Evolutionary conservation across 2,113 vertebrate genomes (phyloP), one percentile per base, ranked within the genome.

Genomic region (Corythaeola cristata): DNA sequence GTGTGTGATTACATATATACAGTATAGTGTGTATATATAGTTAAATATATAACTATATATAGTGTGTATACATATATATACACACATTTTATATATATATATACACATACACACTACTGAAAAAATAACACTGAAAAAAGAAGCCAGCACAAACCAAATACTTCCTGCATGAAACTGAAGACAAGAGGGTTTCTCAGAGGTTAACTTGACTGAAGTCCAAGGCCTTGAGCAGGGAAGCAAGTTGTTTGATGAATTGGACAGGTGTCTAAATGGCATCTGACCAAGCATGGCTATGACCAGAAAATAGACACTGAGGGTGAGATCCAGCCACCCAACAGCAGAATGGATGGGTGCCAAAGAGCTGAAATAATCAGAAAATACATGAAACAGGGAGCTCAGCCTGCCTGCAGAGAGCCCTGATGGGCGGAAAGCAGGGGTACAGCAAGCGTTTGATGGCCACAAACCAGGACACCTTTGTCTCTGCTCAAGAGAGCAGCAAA

Each of bases 401-500:
- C 0, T 52, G 41, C 39, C 74, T 71, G 60, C 72, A 64, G 82
- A 52, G 66, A 68, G 66, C 55, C 27, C 17, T 1, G 4, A 14
- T 6, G 60, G 59, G 44, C 0, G 1, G 32, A 55, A 59, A 60
- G 24, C 3, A 0, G 71, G 60, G 67, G 17, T 55, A 32, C 60
- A 82, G 77, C 41, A 66, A 85, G 63, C 15, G 8, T 67, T 41
- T 33, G 52, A 68, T 10, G 81, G 88, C 81, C 90, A 79, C 60
- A 89, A 30, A 85, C 62, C 69, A 75, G 85, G 69, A 67, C 76
- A 89, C 44, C 60, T 88, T 85, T 56, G 2, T 52, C 71, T 39
- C 60, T 88, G 92, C 88, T 89, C 66, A 78, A 56, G 78, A 78
- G 77, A 82, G 85, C 77, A 91, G 69, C 78, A 82, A 94, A 85